Percentiles rank a stretch among this genome's conserved stretches.
phyloP scores from a whole-genome alignment of 2,113 vertebrate genomes.

The Ophiodon elongatus region DNA sequence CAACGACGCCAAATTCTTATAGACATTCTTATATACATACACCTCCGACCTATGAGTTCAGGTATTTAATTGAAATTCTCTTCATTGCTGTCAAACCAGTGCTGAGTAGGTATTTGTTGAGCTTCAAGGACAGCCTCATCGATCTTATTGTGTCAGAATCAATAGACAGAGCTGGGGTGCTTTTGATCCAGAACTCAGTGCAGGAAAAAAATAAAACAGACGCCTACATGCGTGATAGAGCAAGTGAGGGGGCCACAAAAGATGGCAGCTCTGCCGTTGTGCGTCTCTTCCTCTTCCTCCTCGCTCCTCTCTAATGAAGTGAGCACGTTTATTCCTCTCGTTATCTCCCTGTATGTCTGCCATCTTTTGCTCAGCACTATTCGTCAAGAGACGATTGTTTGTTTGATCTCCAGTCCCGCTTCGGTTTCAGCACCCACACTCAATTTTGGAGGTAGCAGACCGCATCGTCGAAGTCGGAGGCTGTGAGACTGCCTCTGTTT shows the following conservation, averaged over 20 bases:
- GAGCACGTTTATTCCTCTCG: background rate
- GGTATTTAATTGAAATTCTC: background rate
- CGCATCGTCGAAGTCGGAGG: background rate
- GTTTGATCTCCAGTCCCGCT: background rate
- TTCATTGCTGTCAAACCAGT: background rate
- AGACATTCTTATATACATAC: background rate
- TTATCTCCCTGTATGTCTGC: background rate
- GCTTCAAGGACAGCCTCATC: background rate
- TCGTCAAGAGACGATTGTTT: background rate
- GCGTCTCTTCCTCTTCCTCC: slow-evolving; percentile 15
- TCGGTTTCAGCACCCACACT: slow-evolving; percentile 14
- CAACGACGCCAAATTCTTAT: background rate
- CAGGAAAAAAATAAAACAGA: background rate
- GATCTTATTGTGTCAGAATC: slow-evolving; percentile 27
- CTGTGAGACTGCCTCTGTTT: background rate
- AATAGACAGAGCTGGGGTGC: background rate
- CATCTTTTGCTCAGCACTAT: background rate
- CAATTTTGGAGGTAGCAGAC: background rate
- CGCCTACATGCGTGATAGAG: slow-evolving; percentile 16
- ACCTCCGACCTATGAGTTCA: background rate
- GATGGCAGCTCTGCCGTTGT: slow-evolving; percentile 21
- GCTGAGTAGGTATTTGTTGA: background rate
- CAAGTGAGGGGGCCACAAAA: slow-evolving; percentile 39
- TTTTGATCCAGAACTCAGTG: background rate
- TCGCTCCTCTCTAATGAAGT: slow-evolving; percentile 19